Evolutionary conservation across 2,888 invertebrate species (phyloP).

Genomic region (Romanomermis culicivorax): DNA sequence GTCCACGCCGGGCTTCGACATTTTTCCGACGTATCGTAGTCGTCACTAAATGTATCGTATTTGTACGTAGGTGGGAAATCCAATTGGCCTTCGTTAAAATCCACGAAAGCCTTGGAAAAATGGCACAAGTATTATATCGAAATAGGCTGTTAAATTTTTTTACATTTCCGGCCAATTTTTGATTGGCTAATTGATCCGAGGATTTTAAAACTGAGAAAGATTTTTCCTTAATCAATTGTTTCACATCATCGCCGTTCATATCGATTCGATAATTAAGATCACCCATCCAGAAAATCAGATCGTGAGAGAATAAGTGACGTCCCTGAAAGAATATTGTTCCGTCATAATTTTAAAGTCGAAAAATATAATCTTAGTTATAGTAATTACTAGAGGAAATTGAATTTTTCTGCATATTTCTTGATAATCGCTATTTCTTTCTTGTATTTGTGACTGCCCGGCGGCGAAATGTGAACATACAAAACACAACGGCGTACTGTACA

Average conservation of each 20-base stretch:
- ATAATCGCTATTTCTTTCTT: constrained; percentile 85
- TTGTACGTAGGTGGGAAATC: constrained; percentile 91
- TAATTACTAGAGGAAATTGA: constrained; percentile 25
- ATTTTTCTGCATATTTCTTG: constrained; percentile 72
- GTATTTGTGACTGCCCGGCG: constrained; percentile 85
- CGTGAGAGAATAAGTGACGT: constrained; percentile 71
- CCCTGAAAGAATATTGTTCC: constrained; percentile 37
- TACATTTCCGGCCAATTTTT: constrained; percentile 20
- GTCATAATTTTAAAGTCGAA: neutral
- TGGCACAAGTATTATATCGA: neutral
- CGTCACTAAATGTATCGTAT: constrained; percentile 91
- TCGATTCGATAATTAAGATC: constrained; percentile 97
- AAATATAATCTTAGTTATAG: neutral
- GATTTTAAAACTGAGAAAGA: constrained; percentile 53
- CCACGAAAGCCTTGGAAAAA: constrained; percentile 49
- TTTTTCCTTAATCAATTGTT: constrained; percentile 52
- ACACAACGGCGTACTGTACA: constrained; percentile 78
- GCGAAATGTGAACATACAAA: constrained; percentile 98
- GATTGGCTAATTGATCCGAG: constrained; percentile 58
- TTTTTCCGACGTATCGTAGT: constrained; percentile 97
- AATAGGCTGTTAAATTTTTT: neutral
- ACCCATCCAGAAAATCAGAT: constrained; percentile 97
- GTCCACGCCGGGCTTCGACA: constrained; percentile 94
- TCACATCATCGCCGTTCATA: constrained; percentile 77
- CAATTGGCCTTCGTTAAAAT: constrained; percentile 74